Base-by-base conservation (phyloP, 92 coral and sea anemone genomes). In the Montipora capitata region DNA sequence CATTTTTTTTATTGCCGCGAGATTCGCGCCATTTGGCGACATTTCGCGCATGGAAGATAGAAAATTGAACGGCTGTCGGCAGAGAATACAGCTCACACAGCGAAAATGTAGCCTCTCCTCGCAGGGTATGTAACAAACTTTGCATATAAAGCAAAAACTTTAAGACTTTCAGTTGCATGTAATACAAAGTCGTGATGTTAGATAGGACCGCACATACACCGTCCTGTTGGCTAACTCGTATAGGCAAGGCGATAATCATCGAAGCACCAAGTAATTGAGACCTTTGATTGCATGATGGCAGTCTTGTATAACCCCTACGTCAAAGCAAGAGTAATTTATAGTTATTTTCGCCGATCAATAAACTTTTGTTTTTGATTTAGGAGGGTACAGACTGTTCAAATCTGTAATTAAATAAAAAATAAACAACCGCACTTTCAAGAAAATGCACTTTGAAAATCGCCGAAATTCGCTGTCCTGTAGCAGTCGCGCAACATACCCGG, bases 301-400 rank as follows among this genome's bases (percentile, higher is more conserved):
- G 41, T 65, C 70, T 65, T 18, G 70, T 65, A 65, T 65, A 65
- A 27, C 70, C 43, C 70, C 70, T 65, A 65, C 40, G 43, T 65
- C 77, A 72, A 72, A 72, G 40, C 40, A 39, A 27, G 9, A 27
- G 58, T 49, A 38, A 72, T 39, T 39, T 39, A 42, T 52, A 42
- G 77, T 72, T 72, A 9, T 2, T 72, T 72, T 52, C 40, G 77
- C 77, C 77, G 58, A 72, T 72, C 77, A 42, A 72, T 72, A 72
- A 72, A 72, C 58, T 72, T 49, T 72, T 72, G 52, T 72, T 71
- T 72, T 72, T 72, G 77, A 68, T 68, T 68, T 35, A 68, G 74
- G 45, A 68, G 74, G 51, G 51, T 45, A 45, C 9, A 64, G 40
- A 27, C 70, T 64, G 70, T 64, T 64, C 70, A 16, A 64, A 68